Evolutionary conservation across 2,888 invertebrate genomes (phyloP), one percentile per base, ranked within the genome.

Genomic region (Plutella xylostella): DNA sequence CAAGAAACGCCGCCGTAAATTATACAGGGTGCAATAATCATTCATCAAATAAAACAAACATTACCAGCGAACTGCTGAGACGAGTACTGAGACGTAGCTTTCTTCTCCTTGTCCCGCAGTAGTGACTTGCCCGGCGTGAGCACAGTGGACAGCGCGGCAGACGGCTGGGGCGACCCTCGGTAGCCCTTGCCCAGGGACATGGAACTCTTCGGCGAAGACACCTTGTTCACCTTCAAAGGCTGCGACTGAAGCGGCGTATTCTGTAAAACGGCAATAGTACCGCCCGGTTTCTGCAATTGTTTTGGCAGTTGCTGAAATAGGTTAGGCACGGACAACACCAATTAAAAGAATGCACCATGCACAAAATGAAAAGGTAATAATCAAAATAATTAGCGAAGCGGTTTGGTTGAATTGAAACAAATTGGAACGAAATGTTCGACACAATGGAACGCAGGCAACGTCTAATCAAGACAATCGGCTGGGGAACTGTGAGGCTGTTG

Each of bases 61-160:
- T 19, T 19, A 39, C 39, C 44, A 17, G 38, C 69, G 48, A 65
- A 79, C 12, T 70, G 66, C 46, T 63, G 79, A 53, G 65, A 70
- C 55, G 55, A 55, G 53, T 61, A 72, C 51, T 67, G 70, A 21
- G 58, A 55, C 0, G 65, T 50, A 0, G 86, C 74, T 61, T 90
- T 90, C 72, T 92, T 93, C 60, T 92, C 92, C 64, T 92, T 92
- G 56, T 93, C 93, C 76, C 90, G 92, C 54, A 88, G 80, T 25
- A 89, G 74, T 9, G 91, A 88, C 69, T 89, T 87, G 53, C 83
- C 86, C 39, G 79, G 66, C 1, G 82, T 76, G 15, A 79, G 60
- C 9, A 82, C 68, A 0, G 79, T 80, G 31, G 69, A 71, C 7
- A 76, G 63, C 0, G 63, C 72, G 1, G 73, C 58, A 0, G 72